Base-by-base conservation (phyloP, 2,888 invertebrate genomes). In the Drosophila imparisetae region DNA sequence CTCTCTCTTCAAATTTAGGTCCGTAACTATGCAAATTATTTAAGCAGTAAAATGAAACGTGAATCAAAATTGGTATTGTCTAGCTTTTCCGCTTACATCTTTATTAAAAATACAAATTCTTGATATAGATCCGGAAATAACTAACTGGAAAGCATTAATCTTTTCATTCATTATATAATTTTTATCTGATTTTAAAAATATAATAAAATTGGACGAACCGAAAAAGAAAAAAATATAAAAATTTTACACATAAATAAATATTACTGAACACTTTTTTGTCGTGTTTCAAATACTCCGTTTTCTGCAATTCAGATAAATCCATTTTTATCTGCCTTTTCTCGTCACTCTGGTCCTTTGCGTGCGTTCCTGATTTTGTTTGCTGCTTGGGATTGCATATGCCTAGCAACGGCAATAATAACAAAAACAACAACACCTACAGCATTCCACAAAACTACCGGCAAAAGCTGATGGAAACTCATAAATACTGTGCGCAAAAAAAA, bases 381-480 rank as follows among this genome's bases (percentile, higher is more conserved):
- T 79, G 62, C 59, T 61, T 72, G 78, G 66, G 68, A 78, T 83
- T 78, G 70, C 73, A 83, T 80, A 83, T 80, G 72, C 67, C 58
- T 59, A 76, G 62, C 64, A 69, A 49, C 64, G 59, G 42, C 27
- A 52, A 38, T n/a, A 59, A 58, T n/a, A 60, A 29, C 52, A 72
- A 29, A 48, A 78, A 38, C 54, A 29, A 40, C 40, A 45, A 54
- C 72, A 63, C 27, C 45, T 58, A 58, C 27, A 61, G 57, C 70
- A 58, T 42, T 78, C 52, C 45, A 52, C 13, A 48, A 61, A 66
- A 72, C 72, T 71, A 80, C 66, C 73, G 72, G 61, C 55, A 72
- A 78, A 80, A 71, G 81, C 67, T 62, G 80, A 86, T 84, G 70
- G 66, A 74, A 78, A 65, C 52, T 78, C 80, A 82, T 87, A 86